A percentile compares a stretch with the other conserved stretches of the same genome.
These are phyloP conservation scores for Vannuccia rotundouncinata DNA, from an alignment of 2,888 invertebrate species.

Conservation along the genomic window DNA sequence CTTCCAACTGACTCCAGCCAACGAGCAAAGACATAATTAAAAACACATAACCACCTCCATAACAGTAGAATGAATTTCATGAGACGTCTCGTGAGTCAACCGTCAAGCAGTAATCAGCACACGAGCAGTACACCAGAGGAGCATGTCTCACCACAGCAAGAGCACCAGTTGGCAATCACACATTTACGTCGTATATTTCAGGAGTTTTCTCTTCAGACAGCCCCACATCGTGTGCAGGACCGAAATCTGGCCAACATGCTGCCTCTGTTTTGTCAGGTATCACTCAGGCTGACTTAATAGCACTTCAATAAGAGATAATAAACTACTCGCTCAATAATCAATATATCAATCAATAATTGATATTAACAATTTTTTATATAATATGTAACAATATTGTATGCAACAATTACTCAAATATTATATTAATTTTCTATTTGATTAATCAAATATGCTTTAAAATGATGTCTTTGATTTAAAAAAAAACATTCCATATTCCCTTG, in stretches of 20 bases:
- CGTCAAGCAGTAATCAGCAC: not conserved
- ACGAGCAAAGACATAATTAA: not conserved
- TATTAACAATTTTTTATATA: no score
- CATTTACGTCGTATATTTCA: conserved; percentile 1
- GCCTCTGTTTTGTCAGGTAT: not conserved
- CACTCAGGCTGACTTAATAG: no score
- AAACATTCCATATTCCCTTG: no score
- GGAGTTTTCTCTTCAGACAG: not conserved
- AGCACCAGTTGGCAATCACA: not conserved
- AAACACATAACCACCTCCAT: no score
- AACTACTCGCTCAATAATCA: no score
- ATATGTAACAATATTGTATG: no score
- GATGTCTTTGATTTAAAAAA: no score
- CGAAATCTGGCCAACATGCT: conserved; percentile 1
- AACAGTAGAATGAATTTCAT: conserved; percentile 18
- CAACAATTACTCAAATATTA: no score
- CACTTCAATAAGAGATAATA: no score
- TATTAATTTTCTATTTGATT: no score
- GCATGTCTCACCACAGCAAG: not conserved
- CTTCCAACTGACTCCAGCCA: not conserved
- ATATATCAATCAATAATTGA: no score
- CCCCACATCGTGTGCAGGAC: not conserved
- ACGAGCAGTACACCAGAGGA: not conserved
- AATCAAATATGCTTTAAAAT: no score
- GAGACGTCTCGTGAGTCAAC: not conserved